phyloP scores from a whole-genome alignment of 1,140 invertebrate species.

The Musca domestica region DNA sequence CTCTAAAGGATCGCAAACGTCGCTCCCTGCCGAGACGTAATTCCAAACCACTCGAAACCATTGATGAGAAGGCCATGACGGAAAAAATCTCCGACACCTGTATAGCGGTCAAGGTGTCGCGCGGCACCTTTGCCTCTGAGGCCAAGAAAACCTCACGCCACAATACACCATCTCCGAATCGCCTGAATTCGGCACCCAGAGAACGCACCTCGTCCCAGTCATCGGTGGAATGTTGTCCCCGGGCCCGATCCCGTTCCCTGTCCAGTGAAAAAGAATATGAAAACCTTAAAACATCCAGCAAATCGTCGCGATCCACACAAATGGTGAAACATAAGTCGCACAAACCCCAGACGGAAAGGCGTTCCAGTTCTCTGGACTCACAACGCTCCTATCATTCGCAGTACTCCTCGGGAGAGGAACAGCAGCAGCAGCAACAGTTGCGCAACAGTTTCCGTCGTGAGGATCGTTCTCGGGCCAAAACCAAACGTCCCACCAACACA shows the following conservation, averaged over 20 bases:
- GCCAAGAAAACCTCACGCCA: conserved; percentile 42
- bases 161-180: conserved; percentile 39
- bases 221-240: conserved; percentile 47
- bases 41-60: conserved; percentile 47
- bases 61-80: conserved; percentile 40
- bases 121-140: conserved; percentile 44
- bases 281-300: conserved; percentile 5
- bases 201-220: conserved; percentile 50
- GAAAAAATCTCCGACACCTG: conserved; percentile 29
- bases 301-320: neutral
- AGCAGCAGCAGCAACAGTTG: neutral
- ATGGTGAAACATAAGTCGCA: conserved; percentile 8
- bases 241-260: conserved; percentile 41
- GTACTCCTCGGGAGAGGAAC: conserved; percentile 42
- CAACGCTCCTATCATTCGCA: conserved; percentile 32
- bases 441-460: conserved; percentile 9
- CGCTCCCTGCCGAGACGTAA: conserved; percentile 44
- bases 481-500: conserved; percentile 9
- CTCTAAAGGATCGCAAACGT: conserved; percentile 45
- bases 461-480: conserved; percentile 23
- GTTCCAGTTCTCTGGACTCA: conserved; percentile 46
- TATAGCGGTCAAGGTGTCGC: conserved; percentile 33
- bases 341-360: neutral
- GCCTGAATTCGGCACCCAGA: conserved; percentile 12
- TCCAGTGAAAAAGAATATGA: conserved; percentile 29